These are phyloP conservation scores for Hippolais icterina DNA, from an alignment of 2,113 vertebrate species.

Conservation along the genomic window DNA sequence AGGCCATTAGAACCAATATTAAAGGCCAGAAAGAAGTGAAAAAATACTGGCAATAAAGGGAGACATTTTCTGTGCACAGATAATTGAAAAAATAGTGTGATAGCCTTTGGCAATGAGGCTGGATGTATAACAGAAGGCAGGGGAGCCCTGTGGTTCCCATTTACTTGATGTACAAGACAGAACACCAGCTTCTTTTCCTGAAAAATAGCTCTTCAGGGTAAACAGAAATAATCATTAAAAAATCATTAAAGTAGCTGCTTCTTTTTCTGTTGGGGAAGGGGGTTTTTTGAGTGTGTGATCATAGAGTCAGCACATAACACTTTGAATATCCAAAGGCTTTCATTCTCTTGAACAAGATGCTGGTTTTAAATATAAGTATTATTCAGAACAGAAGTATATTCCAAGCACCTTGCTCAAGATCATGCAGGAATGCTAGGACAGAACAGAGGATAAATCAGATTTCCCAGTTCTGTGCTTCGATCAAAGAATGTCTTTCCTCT, in stretches of 20 bases:
- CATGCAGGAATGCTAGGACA: not conserved
- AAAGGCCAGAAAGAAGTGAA: not conserved
- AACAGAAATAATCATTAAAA: not conserved
- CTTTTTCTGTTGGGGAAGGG: not conserved
- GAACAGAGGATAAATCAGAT: not conserved
- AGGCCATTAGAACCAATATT: not conserved
- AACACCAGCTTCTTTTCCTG: not conserved
- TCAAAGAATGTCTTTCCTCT: not conserved
- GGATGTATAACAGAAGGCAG: not conserved
- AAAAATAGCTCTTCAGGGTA: not conserved
- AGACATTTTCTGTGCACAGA: not conserved
- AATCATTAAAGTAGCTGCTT: not conserved
- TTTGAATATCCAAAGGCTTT: not conserved
- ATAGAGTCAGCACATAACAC: not conserved
- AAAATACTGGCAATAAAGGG: not conserved
- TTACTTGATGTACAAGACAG: not conserved
- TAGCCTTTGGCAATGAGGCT: not conserved
- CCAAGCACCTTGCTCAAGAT: not conserved
- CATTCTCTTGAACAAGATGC: not conserved
- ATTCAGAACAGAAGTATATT: not conserved
- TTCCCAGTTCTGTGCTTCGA: not conserved
- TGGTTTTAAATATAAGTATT: not conserved
- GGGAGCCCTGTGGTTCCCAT: not conserved
- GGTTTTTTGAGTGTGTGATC: not conserved
- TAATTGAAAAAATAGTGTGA: conserved; percentile 21